phyloP scores from a whole-genome alignment of 37 sponge, comb jelly and placozoan genomes.

The Hormiphora californensis region DNA sequence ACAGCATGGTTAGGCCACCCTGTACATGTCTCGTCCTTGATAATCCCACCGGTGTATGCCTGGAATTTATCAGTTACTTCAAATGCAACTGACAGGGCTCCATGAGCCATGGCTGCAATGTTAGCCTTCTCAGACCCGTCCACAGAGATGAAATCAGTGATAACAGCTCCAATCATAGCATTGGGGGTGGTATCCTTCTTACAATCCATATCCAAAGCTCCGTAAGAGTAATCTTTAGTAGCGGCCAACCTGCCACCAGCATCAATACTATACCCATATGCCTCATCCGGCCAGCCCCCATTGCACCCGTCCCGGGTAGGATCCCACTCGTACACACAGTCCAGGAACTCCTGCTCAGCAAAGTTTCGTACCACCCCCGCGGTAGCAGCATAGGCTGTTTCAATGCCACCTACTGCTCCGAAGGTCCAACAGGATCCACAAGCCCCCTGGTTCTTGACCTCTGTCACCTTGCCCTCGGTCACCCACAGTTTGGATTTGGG shows the following conservation, averaged over 20 bases:
- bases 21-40: not conserved
- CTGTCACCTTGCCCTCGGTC: not conserved
- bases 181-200: not conserved
- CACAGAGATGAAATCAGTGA: not conserved
- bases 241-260: not conserved
- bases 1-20: conserved; percentile 2
- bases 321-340: not conserved
- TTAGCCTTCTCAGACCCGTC: not conserved
- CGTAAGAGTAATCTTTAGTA: not conserved
- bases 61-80: not conserved
- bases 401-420: not conserved
- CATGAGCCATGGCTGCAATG: not conserved
- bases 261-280: not conserved
- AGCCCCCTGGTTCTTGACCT: not conserved
- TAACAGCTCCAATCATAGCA: not conserved
- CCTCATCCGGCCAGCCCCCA: conserved; percentile 21
- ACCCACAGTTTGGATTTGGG: conserved; percentile 17
- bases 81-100: not conserved
- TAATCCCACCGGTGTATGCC: not conserved
- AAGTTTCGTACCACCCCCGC: not conserved
- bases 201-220: not conserved
- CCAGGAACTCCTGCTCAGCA: conserved; percentile 33
- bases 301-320: not conserved
- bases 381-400: not conserved
- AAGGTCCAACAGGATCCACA: conserved; percentile 11